A percentile compares a stretch with the other conserved stretches of the same genome.
These are phyloP conservation scores for Neosilurus mollespiculum DNA, from an alignment of 2,797 vertebrate species.

Conservation along the genomic window DNA sequence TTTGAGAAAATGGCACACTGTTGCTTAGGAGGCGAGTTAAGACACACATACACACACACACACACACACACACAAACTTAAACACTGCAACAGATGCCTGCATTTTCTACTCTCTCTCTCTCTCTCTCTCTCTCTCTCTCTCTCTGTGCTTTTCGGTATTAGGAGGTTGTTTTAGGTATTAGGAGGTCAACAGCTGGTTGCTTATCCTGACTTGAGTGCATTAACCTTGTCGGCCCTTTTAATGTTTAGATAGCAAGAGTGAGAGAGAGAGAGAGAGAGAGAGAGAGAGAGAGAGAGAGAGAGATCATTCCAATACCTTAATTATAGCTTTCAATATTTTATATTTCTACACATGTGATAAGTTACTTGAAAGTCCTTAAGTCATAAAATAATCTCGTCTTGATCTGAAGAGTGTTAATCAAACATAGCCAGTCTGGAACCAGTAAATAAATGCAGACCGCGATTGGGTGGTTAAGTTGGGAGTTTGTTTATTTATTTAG, in stretches of 20 bases:
- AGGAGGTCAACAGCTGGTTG: constrained; percentile 51
- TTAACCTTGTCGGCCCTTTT: constrained; percentile 47
- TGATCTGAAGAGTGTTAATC: neutral
- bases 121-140: constrained; percentile 6
- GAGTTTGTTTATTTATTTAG: neutral
- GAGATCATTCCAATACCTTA: no score
- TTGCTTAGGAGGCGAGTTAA: constrained; percentile 48
- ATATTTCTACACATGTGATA: neutral
- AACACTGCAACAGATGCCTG: constrained; percentile 32
- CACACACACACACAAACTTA: constrained; percentile 6
- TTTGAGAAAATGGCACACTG: constrained; percentile 40
- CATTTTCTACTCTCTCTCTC: constrained; percentile 4
- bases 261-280: neutral
- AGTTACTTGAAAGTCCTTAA: neutral
- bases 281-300: neutral
- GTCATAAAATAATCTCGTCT: neutral
- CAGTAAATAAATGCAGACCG: neutral
- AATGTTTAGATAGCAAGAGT: neutral
- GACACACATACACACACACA: constrained; percentile 19
- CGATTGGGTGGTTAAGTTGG: neutral
- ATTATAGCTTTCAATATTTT: neutral
- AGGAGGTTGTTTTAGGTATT: constrained; percentile 42
- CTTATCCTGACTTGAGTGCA: constrained; percentile 50
- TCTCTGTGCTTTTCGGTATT: constrained; percentile 44
- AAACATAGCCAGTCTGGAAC: constrained; percentile 3